Percentiles rank a stretch among this genome's conserved stretches.
These are phyloP conservation scores for Pectinophora gossypiella DNA, from an alignment of 1,140 invertebrate species.

Conservation along the genomic window DNA sequence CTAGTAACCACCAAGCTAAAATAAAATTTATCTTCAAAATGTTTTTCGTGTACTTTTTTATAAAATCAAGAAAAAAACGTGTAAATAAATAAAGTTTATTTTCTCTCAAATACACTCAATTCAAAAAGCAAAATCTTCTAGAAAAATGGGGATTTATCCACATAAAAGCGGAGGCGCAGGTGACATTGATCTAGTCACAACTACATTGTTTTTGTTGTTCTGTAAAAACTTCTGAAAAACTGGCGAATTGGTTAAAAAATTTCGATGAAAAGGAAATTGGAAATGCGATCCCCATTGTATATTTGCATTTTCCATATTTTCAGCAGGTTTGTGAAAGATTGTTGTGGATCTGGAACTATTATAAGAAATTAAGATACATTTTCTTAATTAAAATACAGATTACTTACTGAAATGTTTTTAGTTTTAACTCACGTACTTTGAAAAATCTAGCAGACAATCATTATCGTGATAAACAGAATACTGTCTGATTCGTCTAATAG, in stretches of 20 bases:
- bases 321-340: constrained; percentile 8
- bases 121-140: not conserved
- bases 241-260: constrained; percentile 48
- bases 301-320: too few species aligned
- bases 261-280: too few species aligned
- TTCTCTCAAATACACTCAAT: not conserved
- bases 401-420: not conserved
- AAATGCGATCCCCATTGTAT: too few species aligned
- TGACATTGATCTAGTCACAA: not conserved
- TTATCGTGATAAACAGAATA: constrained; percentile 62
- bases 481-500: constrained; percentile 47
- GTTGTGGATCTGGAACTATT: constrained; percentile 27
- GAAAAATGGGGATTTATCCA: too few species aligned
- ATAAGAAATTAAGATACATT: not conserved
- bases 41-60: too few species aligned
- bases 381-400: not conserved
- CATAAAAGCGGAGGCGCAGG: constrained; percentile 13
- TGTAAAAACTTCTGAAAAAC: constrained; percentile 50
- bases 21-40: too few species aligned
- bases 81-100: not conserved
- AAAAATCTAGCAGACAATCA: constrained; percentile 51
- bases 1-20: too few species aligned
- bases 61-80: not conserved
- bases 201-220: constrained; percentile 30
- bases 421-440: constrained; percentile 21